Conservation (phyloP, 2,797 vertebrate species). For the Catostomus latipinnis region DNA sequence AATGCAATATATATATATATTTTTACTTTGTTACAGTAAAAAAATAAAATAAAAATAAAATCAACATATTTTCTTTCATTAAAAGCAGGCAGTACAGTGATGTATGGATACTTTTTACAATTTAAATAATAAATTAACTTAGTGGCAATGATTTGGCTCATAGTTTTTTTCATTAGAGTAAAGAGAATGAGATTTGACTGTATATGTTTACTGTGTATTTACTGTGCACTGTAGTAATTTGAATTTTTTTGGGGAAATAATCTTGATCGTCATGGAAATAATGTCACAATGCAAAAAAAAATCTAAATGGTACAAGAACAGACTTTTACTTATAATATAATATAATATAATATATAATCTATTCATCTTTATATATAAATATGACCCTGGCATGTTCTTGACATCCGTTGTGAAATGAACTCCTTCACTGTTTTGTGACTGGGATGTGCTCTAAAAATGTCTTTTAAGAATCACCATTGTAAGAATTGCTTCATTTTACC, state of each 20-base stretch:
- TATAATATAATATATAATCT: background rate
- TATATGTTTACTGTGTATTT: background rate
- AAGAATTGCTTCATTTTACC: slow-evolving; percentile 33
- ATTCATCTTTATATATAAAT: background rate
- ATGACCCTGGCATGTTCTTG: background rate
- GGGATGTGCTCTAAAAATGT: background rate
- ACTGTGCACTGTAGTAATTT: background rate
- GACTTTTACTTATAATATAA: background rate
- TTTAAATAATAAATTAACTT: background rate
- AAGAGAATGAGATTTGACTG: no score
- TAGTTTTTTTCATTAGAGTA: no score
- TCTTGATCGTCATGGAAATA: background rate
- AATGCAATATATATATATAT: background rate
- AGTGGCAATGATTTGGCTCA: no score
- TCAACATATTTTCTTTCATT: background rate
- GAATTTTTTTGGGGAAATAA: background rate
- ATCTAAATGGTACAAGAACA: no score
- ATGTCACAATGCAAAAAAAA: no score
- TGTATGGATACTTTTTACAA: background rate
- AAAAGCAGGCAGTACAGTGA: background rate
- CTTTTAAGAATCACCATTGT: background rate
- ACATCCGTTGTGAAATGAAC: background rate
- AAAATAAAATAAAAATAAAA: no score
- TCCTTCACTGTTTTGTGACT: background rate
- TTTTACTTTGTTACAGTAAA: no score